Evolutionary conservation across 1,140 invertebrate genomes (phyloP), one percentile per base, ranked within the genome.

Genomic region (Pogonomyrmex barbatus): DNA sequence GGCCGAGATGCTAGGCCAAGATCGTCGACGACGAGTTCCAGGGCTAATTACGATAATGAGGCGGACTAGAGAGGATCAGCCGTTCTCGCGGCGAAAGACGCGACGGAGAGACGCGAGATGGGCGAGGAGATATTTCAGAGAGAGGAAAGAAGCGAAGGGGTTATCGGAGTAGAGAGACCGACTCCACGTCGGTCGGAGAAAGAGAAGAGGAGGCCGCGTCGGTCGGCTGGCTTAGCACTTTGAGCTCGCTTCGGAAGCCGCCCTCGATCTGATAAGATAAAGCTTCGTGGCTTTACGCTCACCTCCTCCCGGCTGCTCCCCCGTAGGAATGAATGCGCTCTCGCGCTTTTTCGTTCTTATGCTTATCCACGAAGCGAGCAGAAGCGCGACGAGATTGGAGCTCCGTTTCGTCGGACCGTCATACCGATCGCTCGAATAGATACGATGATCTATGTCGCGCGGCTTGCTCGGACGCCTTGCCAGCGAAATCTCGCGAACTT

Each of bases 1-100:
- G 42, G n/a, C 63, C 36, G 47, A 91, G 89, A 91, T 91, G 82
- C 62, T 88, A 73, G 54, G 67, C 36, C 65, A 73, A 91, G 90
- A 91, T 91, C 82, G 56, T 63, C 76, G 65, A 52, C 67, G 78
- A 63, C 24, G 89, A 83, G 75, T 88, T 88, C 77, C 67, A 62
- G 77, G 68, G 85, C 87, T 91, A 91, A 91, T 91, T 91, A 91
- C 90, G 90, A 88, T 91, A 91, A 91, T 91, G 90, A 91, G 89
- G 68, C 65, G 75, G 70, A 47, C 60, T 71, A 67, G 50, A 70
- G 76, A 70, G 76, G 73, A 88, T 88, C 89, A 76, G 47, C 56
- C 52, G 70, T 67, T 86, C 73, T 67, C 81, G 54, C 75, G 30
- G 10, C 36, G 24, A 83, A 81, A n/a, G n/a, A n/a, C 36, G 87